Base-by-base conservation (phyloP, 2,888 invertebrate genomes). In the Drosophila mulleri region DNA sequence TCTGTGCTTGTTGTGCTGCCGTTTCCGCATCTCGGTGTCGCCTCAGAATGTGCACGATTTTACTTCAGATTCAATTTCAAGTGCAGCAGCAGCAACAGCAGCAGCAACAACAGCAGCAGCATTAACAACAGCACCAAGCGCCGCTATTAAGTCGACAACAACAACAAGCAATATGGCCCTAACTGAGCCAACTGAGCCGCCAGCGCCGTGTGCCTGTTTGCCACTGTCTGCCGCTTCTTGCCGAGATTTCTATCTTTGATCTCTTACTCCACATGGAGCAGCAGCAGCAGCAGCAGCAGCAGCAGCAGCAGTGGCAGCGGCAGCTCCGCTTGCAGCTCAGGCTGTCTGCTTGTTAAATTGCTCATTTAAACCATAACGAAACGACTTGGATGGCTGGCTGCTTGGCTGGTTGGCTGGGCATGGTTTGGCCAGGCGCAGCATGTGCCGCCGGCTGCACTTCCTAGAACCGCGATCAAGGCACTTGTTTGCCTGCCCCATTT, bases 1-100 rank as follows among this genome's bases (percentile, higher is more conserved):
- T 90, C 87, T 88, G 90, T 90, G 89, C 84, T 88, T 82, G 87
- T 80, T 89, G 78, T 74, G 84, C 87, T 80, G 78, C 90, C 85
- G 91, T 91, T 91, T 90, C 91, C 90, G 90, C 90, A 90, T 89
- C 90, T 91, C 90, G 81, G 90, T 88, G 89, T 89, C 84, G 84
- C 84, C 85, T 89, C 83, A 85, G 88, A 89, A 86, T 88, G 85
- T 85, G 85, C 87, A 88, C 87, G 87, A 88, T 83, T 86, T 86
- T 89, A 80, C 83, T 74, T 83, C 83, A 88, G 79, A 86, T 87
- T 88, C 88, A 89, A 89, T 88, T 89, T 87, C 86, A 90, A 90
- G 91, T 90, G 91, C 91, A 90, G 73, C 82, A 79, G 68, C 58
- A 71, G 71, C 73, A 77, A 11, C 64, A 68, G 23, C 76, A 67